A percentile compares a stretch with the other conserved stretches of the same genome.
These are phyloP conservation scores for Callimorpha dominula DNA, from an alignment of 2,888 invertebrate species.

Conservation along the genomic window DNA sequence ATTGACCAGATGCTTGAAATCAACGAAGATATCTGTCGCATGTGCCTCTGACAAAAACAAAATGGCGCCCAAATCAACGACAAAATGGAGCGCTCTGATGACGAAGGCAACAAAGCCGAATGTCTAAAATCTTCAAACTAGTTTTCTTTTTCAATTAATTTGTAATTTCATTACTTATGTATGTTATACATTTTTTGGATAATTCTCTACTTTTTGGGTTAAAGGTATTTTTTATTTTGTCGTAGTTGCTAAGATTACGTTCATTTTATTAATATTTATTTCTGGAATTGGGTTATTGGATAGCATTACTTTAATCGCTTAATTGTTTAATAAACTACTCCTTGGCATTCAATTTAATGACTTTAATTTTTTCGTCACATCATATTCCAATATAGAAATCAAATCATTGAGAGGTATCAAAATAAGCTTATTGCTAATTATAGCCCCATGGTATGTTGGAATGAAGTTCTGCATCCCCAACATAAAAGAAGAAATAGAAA, in stretches of 20 bases:
- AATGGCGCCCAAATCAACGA: conserved; percentile 54
- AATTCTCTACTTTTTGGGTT: conserved; percentile 44
- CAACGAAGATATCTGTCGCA: conserved; percentile 92
- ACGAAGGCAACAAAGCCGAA: conserved; percentile 33
- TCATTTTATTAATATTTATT: conserved; percentile 35
- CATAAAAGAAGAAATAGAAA: too few relatives aligned
- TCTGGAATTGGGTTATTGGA: conserved; percentile 43
- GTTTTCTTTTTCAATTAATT: conserved; percentile 50
- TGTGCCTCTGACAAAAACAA: conserved; percentile 87
- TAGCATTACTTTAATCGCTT: conserved; percentile 38
- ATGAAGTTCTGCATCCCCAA: too few relatives aligned
- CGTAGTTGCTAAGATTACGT: conserved; percentile 45
- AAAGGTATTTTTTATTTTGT: conserved; percentile 39
- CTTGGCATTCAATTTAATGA: conserved; percentile 14
- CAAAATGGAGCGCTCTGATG: conserved; percentile 61
- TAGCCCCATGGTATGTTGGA: too few relatives aligned
- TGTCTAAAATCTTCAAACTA: conserved; percentile 26
- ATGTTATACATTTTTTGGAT: conserved; percentile 38
- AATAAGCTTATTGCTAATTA: too few relatives aligned
- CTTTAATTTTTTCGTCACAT: conserved; percentile 2
- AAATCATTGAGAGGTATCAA: too few relatives aligned
- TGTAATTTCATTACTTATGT: conserved; percentile 39
- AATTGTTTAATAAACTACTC: conserved; percentile 37
- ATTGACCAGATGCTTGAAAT: conserved; percentile 92
- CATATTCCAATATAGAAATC: too few relatives aligned